Conservation (phyloP, 35 echinoderm and acorn worm species). For the Anneissia japonica region DNA sequence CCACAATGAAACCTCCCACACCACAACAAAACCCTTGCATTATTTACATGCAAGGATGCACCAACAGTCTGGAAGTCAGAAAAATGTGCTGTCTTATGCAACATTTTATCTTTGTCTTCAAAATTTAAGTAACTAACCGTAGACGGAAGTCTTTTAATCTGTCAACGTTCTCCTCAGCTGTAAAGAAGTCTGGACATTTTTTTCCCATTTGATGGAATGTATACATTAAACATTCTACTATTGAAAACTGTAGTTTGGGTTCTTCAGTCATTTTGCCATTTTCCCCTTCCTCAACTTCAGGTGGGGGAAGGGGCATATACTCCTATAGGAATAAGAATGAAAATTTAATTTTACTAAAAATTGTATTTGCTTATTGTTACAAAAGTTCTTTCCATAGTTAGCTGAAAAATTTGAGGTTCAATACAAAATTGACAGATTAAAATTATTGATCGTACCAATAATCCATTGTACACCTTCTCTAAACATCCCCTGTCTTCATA, state of each 20-base stretch:
- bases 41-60: too few relatives aligned
- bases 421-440: too few relatives aligned
- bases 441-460: conserved; percentile 79
- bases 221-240: conserved; percentile 93
- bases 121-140: too few relatives aligned
- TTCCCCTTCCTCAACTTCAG: conserved; percentile 36
- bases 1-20: too few relatives aligned
- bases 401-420: too few relatives aligned
- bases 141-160: conserved; percentile 93
- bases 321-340: conserved; percentile 23
- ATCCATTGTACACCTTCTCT: conserved; percentile 43
- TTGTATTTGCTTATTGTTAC: too few relatives aligned
- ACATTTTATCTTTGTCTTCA: too few relatives aligned
- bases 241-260: conserved; percentile 89
- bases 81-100: too few relatives aligned
- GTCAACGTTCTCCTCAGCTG: conserved; percentile 67
- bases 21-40: too few relatives aligned
- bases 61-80: too few relatives aligned
- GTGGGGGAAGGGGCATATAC: conserved; percentile 90
- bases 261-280: conserved; percentile 46
- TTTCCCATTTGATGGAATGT: conserved; percentile 84
- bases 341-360: too few relatives aligned
- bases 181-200: conserved; percentile 73
- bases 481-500: conserved; percentile 19
- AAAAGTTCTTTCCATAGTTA: too few relatives aligned